Evolutionary conservation across 2,797 vertebrate genomes (phyloP), one percentile per base, ranked within the genome.

Genomic region (Gambelia wislizenii): DNA sequence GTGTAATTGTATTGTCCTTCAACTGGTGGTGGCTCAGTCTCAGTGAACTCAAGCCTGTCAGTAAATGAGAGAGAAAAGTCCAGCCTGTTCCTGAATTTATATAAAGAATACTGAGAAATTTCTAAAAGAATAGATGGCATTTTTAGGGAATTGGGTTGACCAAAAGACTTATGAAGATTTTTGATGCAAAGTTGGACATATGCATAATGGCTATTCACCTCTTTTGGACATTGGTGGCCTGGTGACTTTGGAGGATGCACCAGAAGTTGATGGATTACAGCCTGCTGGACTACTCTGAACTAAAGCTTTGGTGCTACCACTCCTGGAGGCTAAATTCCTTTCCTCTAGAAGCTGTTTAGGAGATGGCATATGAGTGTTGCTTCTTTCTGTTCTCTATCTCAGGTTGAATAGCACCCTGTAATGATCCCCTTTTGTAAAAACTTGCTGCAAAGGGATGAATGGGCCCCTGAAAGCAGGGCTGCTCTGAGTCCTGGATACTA

Each of bases 1-100:
- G 96, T 96, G 61, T 97, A 93, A 91, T 4, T 30, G 83, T 56
- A 49, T 89, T 69, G 10, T 52, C 56, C n/a, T 27, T 85, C n/a
- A 30, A 4, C 8, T 54, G 52, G 1, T 47, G 20, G 33, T 54
- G 49, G 86, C 70, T 39, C 25, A 2, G 5, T 2, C 27, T 56
- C 9, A 6, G 39, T 39, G 76, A 69, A 47, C 72, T 36, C 10
- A 39, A 27, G 7, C 16, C 47, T 2, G 42, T 9, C 25, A 16
- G 22, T 12, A 33, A 54, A 76, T 13, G 52, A 18, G 64, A 80
- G 13, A 8, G 18, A n/a, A 76, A 44, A 36, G 4, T 42, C 3
- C n/a, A 14, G 14, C 0, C 22, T 54, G 4, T 36, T 87, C 36
- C 4, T 39, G 61, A n/a, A 69, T 84, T 10, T 27, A 59, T 83